Base-by-base conservation (phyloP, 1,140 invertebrate genomes). In the Marisa cornuarietis region DNA sequence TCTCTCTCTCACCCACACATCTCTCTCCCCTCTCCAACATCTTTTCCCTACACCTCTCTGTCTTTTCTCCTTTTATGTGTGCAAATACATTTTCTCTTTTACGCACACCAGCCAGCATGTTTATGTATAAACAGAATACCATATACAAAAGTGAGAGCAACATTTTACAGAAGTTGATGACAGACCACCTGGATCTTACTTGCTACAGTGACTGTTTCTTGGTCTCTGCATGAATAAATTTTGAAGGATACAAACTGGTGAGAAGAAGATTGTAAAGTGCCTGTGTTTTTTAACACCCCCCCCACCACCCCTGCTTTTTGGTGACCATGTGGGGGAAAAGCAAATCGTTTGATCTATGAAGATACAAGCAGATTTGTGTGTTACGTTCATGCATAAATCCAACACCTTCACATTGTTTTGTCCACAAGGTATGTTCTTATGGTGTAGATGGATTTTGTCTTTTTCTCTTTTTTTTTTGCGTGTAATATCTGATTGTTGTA, bases 41-140 rank as follows among this genome's bases (percentile, higher is more conserved):
- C n/a, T 7, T 69, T 31, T 69, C 66, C 42, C 66, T 69, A n/a
- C 42, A n/a, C 42, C 66, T 69, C 66, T 69, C 66, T 69, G 10
- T 14, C 20, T 69, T 14, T 69, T n/a, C 66, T 69, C 66, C 14
- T n/a, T n/a, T n/a, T n/a, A n/a, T 31, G n/a, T 42, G 42, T 42
- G 6, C 66, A 69, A 11, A 24, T 42, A 71, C 69, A 49, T 26
- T 8, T 18, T 8, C 73, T 10, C 49, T 0, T 9, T 2, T n/a
- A 2, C 51, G 3, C 73, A 58, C 73, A 16, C 73, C 52, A 22
- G 24, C 73, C 52, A 22, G 54, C 42, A 75, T 10, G 3, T 52
- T 54, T 10, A 61, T 51, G 7, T 52, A 8, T 18, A 71, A 20
- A 42, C 31, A 26, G 18, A n/a, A 24, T 31, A 24, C 24, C 66